Conservation (phyloP, 2,888 invertebrate genomes). For the Cephus nigrinus region DNA sequence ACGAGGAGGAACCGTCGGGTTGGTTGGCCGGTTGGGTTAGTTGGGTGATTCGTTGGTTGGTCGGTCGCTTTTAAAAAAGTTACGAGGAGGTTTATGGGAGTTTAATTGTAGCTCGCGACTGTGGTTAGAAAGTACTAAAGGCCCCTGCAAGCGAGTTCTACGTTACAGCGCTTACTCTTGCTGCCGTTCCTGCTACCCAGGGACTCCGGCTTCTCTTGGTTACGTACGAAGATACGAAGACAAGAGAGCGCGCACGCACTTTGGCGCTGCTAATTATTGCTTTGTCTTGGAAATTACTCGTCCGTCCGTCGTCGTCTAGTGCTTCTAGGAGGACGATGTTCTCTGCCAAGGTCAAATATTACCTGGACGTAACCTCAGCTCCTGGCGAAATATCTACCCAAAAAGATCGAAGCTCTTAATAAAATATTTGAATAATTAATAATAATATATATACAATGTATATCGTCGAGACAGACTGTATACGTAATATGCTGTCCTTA, state of each 20-base stretch:
- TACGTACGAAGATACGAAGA: constrained; percentile 22
- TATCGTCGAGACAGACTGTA: neutral
- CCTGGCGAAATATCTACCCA: neutral
- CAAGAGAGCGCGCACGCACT: constrained; percentile 30
- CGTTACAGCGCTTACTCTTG: constrained; percentile 34
- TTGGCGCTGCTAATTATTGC: constrained; percentile 43
- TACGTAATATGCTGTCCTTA: neutral
- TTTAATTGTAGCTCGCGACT: constrained; percentile 63
- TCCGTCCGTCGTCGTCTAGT: constrained; percentile 16
- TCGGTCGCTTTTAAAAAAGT: constrained; percentile 55
- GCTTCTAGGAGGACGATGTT: constrained; percentile 19
- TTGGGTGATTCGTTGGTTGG: neutral
- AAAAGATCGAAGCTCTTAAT: neutral
- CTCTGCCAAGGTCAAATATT: constrained; percentile 26
- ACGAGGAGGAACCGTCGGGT: neutral
- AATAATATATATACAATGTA: neutral
- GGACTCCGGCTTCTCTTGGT: constrained; percentile 20
- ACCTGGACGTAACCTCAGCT: neutral
- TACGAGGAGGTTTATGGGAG: constrained; percentile 60
- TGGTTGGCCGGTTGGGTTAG: constrained; percentile 2
- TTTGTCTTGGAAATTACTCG: constrained; percentile 38
- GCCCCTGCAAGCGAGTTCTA: constrained; percentile 32
- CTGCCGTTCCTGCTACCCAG: neutral
- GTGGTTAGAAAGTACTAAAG: constrained; percentile 64
- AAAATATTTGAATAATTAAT: neutral